Evolutionary conservation across 2,797 vertebrate species (phyloP).

Genomic region (Caiman crocodilus): DNA sequence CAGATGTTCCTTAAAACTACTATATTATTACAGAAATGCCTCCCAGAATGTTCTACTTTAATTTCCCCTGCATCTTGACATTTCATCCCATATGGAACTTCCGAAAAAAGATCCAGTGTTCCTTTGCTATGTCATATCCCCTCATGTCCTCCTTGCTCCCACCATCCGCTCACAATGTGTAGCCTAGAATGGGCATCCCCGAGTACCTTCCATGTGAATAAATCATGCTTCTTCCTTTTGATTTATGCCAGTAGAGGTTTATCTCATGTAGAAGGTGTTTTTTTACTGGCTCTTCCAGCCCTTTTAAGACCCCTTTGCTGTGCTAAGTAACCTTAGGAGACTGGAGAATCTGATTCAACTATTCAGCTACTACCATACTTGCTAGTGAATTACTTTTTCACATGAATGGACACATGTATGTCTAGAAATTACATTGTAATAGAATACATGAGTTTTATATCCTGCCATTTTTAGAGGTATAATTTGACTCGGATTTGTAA

Average conservation of each 20-base stretch:
- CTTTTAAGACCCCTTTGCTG: neutral
- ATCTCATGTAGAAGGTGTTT: neutral
- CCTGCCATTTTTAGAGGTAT: neutral
- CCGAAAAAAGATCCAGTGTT: no score
- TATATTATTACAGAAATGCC: neutral
- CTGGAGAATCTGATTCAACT: neutral
- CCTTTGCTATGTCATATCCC: no score
- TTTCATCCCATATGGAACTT: neutral
- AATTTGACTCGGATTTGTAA: neutral
- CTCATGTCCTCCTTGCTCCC: neutral
- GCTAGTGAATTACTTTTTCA: neutral
- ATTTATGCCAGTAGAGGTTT: neutral
- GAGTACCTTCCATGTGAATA: neutral
- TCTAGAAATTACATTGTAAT: neutral
- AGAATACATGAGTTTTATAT: neutral
- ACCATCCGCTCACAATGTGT: neutral
- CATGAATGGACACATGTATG: neutral
- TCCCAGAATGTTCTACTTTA: neutral
- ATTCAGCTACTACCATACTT: no score
- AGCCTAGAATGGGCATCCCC: neutral
- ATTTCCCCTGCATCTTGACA: neutral
- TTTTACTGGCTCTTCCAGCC: neutral
- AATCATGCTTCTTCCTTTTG: neutral
- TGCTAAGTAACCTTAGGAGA: neutral
- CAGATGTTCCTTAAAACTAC: neutral